Percentiles rank a stretch among this genome's conserved stretches.
Evolutionary conservation across 1,140 invertebrate genomes (phyloP).

Genomic region (honey bee (Apis mellifera)): DNA sequence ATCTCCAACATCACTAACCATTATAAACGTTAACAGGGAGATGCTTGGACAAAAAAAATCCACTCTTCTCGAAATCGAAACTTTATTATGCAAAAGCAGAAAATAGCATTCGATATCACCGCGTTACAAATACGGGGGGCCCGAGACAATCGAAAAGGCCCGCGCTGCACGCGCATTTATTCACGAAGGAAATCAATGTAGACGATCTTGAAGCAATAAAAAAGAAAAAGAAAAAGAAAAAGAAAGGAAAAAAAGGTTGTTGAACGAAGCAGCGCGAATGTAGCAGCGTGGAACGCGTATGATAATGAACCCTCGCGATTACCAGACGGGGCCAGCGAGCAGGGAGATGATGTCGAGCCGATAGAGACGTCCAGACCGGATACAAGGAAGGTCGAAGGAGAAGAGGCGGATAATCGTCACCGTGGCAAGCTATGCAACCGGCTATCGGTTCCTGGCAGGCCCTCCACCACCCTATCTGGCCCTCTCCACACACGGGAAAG

Average conservation of each 20-base stretch:
- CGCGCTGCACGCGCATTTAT: too few relatives aligned
- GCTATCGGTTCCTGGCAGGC: constrained; percentile 10
- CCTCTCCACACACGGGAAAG: constrained; percentile 45
- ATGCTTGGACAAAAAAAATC: too few relatives aligned
- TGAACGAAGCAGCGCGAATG: constrained; percentile 55
- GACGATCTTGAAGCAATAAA: too few relatives aligned
- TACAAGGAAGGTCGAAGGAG: constrained; percentile 64
- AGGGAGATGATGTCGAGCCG: constrained; percentile 60
- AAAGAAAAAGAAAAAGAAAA: background rate
- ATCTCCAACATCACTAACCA: too few relatives aligned
- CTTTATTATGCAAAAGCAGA: too few relatives aligned
- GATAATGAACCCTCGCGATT: constrained; percentile 64
- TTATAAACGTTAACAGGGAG: too few relatives aligned
- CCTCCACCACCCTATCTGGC: background rate
- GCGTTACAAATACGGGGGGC: too few relatives aligned
- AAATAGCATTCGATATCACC: too few relatives aligned
- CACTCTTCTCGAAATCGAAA: too few relatives aligned
- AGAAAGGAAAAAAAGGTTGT: background rate
- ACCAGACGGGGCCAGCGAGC: constrained; percentile 59
- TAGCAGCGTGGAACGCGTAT: constrained; percentile 67
- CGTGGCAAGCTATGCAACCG: constrained; percentile 35
- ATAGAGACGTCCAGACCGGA: constrained; percentile 68
- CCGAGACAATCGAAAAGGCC: too few relatives aligned
- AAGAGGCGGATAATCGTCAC: constrained; percentile 63
- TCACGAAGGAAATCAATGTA: background rate